These are phyloP conservation scores for Ferdinandea cuprea DNA, from an alignment of 2,888 invertebrate species.

Conservation along the genomic window DNA sequence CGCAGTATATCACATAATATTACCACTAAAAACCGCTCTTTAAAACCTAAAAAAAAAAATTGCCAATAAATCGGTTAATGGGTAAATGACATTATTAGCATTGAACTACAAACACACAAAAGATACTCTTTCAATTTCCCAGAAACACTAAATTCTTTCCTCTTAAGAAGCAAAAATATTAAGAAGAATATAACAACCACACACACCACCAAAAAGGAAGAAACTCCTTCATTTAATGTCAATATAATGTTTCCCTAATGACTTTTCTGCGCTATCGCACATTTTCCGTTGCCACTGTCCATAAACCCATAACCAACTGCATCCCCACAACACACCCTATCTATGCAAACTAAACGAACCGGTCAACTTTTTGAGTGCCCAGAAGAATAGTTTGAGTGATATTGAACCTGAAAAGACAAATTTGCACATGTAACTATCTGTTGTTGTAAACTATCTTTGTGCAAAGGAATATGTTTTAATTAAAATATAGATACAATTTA, in stretches of 20 bases:
- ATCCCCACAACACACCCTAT: constrained; percentile 8
- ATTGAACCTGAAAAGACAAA: constrained; percentile 45
- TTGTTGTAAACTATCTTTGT: background rate
- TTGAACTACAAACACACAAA: constrained; percentile 52
- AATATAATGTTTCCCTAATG: constrained; percentile 82
- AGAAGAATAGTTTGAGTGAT: constrained; percentile 3
- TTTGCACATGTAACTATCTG: constrained; percentile 10
- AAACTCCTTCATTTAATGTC: constrained; percentile 78
- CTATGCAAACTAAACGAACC: constrained; percentile 51
- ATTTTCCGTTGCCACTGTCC: constrained; percentile 66
- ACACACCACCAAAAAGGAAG: constrained; percentile 1
- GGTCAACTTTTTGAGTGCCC: constrained; percentile 57
- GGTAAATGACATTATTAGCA: constrained; percentile 46
- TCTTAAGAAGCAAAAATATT: background rate
- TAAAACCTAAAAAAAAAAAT: background rate
- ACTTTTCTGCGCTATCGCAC: constrained; percentile 74
- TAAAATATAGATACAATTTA: constrained; percentile 30
- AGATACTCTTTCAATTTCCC: background rate
- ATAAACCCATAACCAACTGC: constrained; percentile 53
- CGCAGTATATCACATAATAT: too few relatives aligned
- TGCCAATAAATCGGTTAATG: constrained; percentile 61
- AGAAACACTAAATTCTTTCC: constrained; percentile 5
- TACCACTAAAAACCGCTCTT: background rate
- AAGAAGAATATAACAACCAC: constrained; percentile 6
- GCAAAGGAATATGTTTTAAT: constrained; percentile 34